These are phyloP conservation scores for Eucera pruinosa DNA, from an alignment of 2,888 invertebrate species.

Conservation along the genomic window DNA sequence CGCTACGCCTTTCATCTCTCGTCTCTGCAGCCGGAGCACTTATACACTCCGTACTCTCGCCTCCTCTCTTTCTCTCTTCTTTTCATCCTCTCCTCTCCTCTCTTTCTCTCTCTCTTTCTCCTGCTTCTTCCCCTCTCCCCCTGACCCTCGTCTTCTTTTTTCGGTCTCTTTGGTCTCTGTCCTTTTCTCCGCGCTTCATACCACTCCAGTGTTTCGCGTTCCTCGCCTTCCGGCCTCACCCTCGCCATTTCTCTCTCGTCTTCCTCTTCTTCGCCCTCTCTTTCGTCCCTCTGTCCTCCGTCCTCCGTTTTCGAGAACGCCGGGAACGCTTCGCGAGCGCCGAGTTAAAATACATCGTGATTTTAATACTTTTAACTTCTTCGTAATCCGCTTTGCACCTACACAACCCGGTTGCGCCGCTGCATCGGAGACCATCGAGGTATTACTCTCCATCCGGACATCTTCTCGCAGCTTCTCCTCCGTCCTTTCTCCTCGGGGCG, in stretches of 20 bases:
- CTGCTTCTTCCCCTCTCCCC: constrained; percentile 7
- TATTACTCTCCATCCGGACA: constrained; percentile 7
- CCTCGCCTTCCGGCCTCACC: constrained; percentile 52
- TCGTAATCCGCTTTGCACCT: constrained; percentile 80
- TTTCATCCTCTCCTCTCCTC: constrained; percentile 15
- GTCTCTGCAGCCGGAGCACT: constrained; percentile 81
- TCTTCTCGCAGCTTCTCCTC: constrained; percentile 18
- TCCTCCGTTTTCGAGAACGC: constrained; percentile 39
- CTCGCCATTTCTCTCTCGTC: constrained; percentile 17
- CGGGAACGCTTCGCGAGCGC: constrained; percentile 15
- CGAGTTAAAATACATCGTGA: constrained; percentile 79
- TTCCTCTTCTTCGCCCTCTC: neutral
- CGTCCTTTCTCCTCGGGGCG: neutral
- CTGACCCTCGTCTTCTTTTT: constrained; percentile 44
- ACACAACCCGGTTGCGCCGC: constrained; percentile 54
- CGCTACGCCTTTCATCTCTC: constrained; percentile 82
- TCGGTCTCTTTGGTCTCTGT: constrained; percentile 57
- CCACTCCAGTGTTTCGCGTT: constrained; percentile 61
- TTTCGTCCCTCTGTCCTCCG: constrained; percentile 23
- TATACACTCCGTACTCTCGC: constrained; percentile 76
- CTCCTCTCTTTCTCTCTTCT: neutral
- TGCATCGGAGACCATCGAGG: constrained; percentile 19
- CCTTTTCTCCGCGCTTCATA: constrained; percentile 55
- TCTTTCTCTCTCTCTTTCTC: constrained; percentile 1
- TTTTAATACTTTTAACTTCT: constrained; percentile 83